Evolutionary conservation across 1,140 invertebrate species (phyloP).

Genomic region (Pogonomyrmex barbatus): DNA sequence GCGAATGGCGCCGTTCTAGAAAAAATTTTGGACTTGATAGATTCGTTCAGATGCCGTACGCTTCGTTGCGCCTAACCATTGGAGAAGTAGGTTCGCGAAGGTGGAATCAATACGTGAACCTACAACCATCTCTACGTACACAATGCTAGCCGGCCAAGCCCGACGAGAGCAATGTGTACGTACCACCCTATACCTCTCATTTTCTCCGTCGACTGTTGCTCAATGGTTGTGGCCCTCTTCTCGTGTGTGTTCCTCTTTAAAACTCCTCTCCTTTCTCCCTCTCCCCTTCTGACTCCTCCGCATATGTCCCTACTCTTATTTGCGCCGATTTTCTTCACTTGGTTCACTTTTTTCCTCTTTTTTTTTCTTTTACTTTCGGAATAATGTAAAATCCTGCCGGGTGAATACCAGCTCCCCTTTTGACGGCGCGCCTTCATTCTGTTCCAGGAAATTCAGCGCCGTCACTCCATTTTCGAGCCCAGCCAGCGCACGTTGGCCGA

Average conservation of each 20-base stretch:
- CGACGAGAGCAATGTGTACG: slow-evolving; percentile 28
- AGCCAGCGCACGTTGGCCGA: slow-evolving; percentile 36
- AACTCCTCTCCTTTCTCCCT: neutral
- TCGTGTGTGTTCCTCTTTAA: slow-evolving; percentile 10
- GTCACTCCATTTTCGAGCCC: slow-evolving; percentile 49
- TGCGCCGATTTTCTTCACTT: neutral
- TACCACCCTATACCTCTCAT: neutral
- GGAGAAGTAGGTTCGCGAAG: slow-evolving; percentile 66
- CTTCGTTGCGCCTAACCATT: slow-evolving; percentile 60
- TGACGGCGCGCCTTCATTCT: slow-evolving; percentile 41
- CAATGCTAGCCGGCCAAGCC: slow-evolving; percentile 70
- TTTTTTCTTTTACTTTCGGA: neutral
- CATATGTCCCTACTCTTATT: neutral
- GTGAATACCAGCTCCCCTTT: slow-evolving; percentile 32
- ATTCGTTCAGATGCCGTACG: slow-evolving; percentile 65
- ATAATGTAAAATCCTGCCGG: slow-evolving; percentile 30
- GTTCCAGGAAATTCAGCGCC: slow-evolving; percentile 45
- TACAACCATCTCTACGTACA: slow-evolving; percentile 69
- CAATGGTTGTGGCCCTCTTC: neutral
- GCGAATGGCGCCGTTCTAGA: neutral
- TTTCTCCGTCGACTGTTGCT: slow-evolving; percentile 33
- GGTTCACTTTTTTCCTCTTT: neutral
- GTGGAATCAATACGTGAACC: slow-evolving; percentile 77
- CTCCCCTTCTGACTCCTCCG: neutral
- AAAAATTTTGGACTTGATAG: slow-evolving; percentile 36